Evolutionary conservation across 1,140 invertebrate species (phyloP).

Genomic region (Littorina saxatilis): DNA sequence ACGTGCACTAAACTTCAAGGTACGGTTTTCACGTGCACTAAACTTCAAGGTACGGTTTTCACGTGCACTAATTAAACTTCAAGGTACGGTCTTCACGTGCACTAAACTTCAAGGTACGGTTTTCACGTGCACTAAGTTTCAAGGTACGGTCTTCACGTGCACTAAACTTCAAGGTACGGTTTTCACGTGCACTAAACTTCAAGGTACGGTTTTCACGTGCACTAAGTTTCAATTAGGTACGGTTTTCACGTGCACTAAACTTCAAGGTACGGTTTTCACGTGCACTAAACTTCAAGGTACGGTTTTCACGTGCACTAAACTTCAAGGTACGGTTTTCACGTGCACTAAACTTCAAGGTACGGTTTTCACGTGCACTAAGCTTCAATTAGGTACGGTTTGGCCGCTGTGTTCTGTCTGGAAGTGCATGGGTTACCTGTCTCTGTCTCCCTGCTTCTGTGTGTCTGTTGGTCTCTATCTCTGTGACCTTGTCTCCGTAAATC

Average conservation of each 20-base stretch:
- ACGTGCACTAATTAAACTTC: slow-evolving; percentile 80
- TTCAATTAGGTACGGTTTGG: slow-evolving; percentile 80
- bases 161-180: slow-evolving; percentile 81
- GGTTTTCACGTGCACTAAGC: slow-evolving; percentile 75
- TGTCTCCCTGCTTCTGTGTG: too few species aligned
- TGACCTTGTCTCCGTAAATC: too few species aligned
- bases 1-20: slow-evolving; percentile 82
- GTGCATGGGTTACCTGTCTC: too few species aligned
- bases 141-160: slow-evolving; percentile 77
- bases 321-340: slow-evolving; percentile 79
- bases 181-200: slow-evolving; percentile 79
- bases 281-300: slow-evolving; percentile 83
- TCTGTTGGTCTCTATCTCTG: too few species aligned
- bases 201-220: slow-evolving; percentile 77
- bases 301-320: slow-evolving; percentile 75
- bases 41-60: slow-evolving; percentile 80
- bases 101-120: slow-evolving; percentile 81
- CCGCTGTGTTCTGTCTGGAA: too few species aligned
- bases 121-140: slow-evolving; percentile 79
- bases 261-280: slow-evolving; percentile 79
- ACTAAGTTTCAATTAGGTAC: slow-evolving; percentile 83
- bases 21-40: slow-evolving; percentile 72
- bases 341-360: slow-evolving; percentile 83
- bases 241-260: slow-evolving; percentile 75
- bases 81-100: slow-evolving; percentile 77